A percentile compares a stretch with the other conserved stretches of the same genome.
Evolutionary conservation across 2,113 vertebrate genomes (phyloP).

Genomic region (Saccopteryx bilineata): DNA sequence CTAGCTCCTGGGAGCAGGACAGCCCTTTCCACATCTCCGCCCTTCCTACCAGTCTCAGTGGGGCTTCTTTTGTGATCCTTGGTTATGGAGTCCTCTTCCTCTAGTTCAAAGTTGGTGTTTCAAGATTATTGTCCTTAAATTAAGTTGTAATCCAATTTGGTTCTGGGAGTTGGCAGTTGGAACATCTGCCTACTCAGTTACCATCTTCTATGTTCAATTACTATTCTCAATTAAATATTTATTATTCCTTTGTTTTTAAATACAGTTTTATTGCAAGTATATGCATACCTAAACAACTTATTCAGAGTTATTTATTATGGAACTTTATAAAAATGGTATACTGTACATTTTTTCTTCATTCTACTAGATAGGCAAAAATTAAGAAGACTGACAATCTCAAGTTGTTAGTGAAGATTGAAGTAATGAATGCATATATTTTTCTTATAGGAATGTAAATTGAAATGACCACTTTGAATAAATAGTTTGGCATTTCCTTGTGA

Average conservation of each 20-base stretch:
- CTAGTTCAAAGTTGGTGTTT: no score
- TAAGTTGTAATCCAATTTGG: no score
- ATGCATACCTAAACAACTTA: neutral
- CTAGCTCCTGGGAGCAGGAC: no score
- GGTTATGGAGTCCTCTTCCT: no score
- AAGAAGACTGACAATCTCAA: slow-evolving; percentile 47
- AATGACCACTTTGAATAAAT: neutral
- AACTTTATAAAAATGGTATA: slow-evolving; percentile 39
- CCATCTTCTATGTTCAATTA: neutral
- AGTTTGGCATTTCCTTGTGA: neutral
- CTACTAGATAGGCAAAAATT: neutral
- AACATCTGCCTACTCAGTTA: no score
- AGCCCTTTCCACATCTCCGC: no score
- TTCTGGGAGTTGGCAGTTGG: no score
- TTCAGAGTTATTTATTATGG: slow-evolving; percentile 35
- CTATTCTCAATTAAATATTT: slow-evolving; percentile 39
- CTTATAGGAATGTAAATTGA: neutral
- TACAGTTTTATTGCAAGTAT: neutral
- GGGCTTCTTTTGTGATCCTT: no score
- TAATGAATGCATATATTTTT: neutral
- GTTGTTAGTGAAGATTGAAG: slow-evolving; percentile 43
- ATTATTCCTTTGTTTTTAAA: neutral
- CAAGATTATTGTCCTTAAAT: no score
- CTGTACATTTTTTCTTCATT: neutral
- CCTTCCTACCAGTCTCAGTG: no score